Percentiles rank a stretch among this genome's conserved stretches.
Conservation (phyloP, 2,888 invertebrate species). For the Nephrocerus scutellatus region DNA sequence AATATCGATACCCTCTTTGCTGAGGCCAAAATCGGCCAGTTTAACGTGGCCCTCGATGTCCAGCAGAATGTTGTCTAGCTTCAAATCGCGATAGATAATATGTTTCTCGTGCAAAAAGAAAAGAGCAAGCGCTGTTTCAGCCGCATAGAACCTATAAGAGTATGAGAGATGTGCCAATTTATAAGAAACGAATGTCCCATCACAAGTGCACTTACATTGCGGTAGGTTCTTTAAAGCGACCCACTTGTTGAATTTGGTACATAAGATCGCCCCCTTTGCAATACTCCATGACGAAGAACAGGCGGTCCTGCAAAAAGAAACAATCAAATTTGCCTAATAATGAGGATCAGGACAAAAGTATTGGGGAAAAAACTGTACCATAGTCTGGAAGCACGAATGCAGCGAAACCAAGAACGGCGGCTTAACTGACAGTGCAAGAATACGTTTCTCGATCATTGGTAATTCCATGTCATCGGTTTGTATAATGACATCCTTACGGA, state of each 20-base stretch:
- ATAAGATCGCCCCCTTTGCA: slow-evolving; percentile 99
- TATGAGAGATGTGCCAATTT: no score
- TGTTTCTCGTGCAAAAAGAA: slow-evolving; percentile 92
- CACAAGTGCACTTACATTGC: slow-evolving; percentile 99
- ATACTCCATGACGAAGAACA: slow-evolving; percentile 99
- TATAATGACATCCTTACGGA: slow-evolving; percentile 99
- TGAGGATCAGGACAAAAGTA: no score
- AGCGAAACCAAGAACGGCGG: slow-evolving; percentile 97
- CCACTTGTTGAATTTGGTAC: slow-evolving; percentile 99
- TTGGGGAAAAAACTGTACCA: no score
- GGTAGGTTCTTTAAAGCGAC: slow-evolving; percentile 98
- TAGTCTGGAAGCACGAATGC: slow-evolving; percentile 99
- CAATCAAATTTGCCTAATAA: neutral
- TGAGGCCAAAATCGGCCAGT: slow-evolving; percentile 99
- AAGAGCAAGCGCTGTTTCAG: slow-evolving; percentile 95
- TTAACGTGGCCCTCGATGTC: slow-evolving; percentile 98
- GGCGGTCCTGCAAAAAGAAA: slow-evolving; percentile 67
- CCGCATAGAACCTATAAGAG: slow-evolving; percentile 81
- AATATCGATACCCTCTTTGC: slow-evolving; percentile 85
- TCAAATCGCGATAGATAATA: slow-evolving; percentile 94
- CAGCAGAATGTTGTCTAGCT: slow-evolving; percentile 93
- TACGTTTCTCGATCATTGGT: slow-evolving; percentile 98
- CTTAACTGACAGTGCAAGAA: slow-evolving; percentile 87
- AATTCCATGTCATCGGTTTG: slow-evolving; percentile 99
- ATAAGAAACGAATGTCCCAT: no score